Evolutionary conservation across 1,140 invertebrate genomes (phyloP), one percentile per base, ranked within the genome.

Genomic region (Lethrus apterus): DNA sequence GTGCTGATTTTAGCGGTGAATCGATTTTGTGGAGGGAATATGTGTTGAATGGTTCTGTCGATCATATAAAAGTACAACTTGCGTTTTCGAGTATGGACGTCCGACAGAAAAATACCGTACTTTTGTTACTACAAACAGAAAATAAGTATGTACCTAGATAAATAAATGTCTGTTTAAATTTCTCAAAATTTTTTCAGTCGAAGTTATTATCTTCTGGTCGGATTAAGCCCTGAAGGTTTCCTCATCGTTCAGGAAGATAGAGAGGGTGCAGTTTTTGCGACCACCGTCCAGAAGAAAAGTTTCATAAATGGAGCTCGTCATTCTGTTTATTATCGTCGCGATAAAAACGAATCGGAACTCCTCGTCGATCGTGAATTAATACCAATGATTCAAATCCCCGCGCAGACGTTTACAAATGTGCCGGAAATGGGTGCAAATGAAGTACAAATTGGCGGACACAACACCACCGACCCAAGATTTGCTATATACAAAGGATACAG

Each of bases 1-100:
- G 88, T 3, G 87, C 87, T 1, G 84, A 86, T 58, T 93, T 93
- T 57, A 84, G 85, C 52, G 89, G 89, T 0, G 83, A 90, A 56
- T 88, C 86, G 13, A 81, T 83, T 40, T 65, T 92, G 19, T 80
- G 84, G 57, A 72, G 86, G 23, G 83, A 84, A 58, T 89, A 87
- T 58, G 71, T 80, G 4, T 60, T 86, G 0, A 72, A 80, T 26
- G 83, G 80, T 14, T 74, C 78, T 31, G 80, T 89, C 2, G 72
- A 77, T 51, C 70, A 83, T 62, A 78, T 89, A 1, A 88, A 86
- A 65, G 76, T 86, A 34, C 83, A 86, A 69, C 59, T 89, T 47
- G 86, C 83, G 10, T 91, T 91, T 67, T 91, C 87, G 0, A 88
- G 83, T 30, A 80, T 78, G 45, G 83, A 87, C 60, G 65, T 83